Conservation (phyloP, 1,140 invertebrate genomes). For the Drosophila pseudoananassae region DNA sequence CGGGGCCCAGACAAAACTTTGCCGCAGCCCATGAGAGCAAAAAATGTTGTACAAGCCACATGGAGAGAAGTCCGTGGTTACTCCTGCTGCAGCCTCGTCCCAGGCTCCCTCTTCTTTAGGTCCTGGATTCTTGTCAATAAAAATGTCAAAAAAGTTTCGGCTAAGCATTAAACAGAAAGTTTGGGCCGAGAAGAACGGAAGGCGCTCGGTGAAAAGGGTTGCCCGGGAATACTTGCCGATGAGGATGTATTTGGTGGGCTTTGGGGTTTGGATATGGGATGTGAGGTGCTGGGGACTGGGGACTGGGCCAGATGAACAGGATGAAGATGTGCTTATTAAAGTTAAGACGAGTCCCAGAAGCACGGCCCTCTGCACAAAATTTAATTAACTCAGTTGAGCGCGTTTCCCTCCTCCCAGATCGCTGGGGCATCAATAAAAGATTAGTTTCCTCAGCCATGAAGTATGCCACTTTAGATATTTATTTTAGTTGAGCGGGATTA, state of each 20-base stretch:
- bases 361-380: constrained; percentile 46
- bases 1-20: constrained; percentile 58
- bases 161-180: constrained; percentile 71
- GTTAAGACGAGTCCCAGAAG: constrained; percentile 19
- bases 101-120: constrained; percentile 13
- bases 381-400: constrained; percentile 81
- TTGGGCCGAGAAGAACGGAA: constrained; percentile 10
- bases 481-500: constrained; percentile 63
- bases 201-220: constrained; percentile 65
- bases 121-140: constrained; percentile 73
- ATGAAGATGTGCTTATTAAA: constrained; percentile 53
- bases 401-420: constrained; percentile 27
- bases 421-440: constrained; percentile 77
- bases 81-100: neutral
- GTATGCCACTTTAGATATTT: constrained; percentile 74
- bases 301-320: neutral
- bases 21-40: constrained; percentile 30
- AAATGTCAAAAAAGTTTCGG: constrained; percentile 80
- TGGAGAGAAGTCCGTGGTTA: constrained; percentile 43
- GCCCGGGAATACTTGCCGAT: constrained; percentile 16
- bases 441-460: constrained; percentile 67
- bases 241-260: constrained; percentile 4
- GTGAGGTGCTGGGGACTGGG: constrained; percentile 1
- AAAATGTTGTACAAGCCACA: constrained; percentile 42
- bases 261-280: neutral